Percentiles rank a stretch among this genome's conserved stretches.
phyloP scores from a whole-genome alignment of 2,113 vertebrate species.

The Aleadryas rufinucha region DNA sequence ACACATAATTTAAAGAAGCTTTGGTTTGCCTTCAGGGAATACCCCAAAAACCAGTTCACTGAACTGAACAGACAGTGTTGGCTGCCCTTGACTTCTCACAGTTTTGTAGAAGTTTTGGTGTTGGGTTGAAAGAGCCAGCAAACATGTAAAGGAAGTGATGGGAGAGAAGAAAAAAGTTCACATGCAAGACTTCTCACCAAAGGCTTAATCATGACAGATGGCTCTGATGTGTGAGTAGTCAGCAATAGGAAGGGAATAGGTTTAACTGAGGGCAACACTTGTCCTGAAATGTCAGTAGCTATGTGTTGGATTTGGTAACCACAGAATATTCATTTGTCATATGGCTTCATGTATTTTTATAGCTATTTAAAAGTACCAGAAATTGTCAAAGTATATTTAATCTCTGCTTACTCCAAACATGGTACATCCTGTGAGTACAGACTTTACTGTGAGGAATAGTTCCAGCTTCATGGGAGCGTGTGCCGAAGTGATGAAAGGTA shows the following conservation, averaged over 20 bases:
- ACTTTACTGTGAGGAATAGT: not conserved
- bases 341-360: not conserved
- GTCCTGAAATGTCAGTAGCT: not conserved
- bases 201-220: not conserved
- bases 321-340: not conserved
- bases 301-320: not conserved
- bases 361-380: not conserved
- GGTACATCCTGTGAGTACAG: not conserved
- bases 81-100: fast-evolving
- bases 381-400: not conserved
- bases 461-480: not conserved
- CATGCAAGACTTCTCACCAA: not conserved
- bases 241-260: not conserved
- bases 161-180: not conserved
- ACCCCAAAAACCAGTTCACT: not conserved
- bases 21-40: not conserved
- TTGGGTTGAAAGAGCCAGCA: not conserved
- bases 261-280: not conserved
- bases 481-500: not conserved
- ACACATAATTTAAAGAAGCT: not conserved
- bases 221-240: not conserved
- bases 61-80: not conserved
- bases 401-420: not conserved
- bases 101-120: not conserved
- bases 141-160: not conserved